Evolutionary conservation across 1,140 invertebrate species (phyloP).

Genomic region (Listronotus bonariensis): DNA sequence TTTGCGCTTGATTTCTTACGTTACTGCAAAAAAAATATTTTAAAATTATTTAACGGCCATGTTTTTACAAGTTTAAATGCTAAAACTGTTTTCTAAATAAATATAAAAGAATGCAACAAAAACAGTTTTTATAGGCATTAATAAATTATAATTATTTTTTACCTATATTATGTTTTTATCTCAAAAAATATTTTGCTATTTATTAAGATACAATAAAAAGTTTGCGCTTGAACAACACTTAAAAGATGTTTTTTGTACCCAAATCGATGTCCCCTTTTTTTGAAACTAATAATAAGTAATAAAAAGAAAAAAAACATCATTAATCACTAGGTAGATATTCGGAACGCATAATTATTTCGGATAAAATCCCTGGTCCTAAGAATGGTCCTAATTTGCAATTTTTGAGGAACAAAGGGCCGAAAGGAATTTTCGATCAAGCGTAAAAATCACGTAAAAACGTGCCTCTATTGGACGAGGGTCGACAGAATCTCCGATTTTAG

Average conservation of each 20-base stretch:
- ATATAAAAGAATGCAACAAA: no score
- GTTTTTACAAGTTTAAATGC: no score
- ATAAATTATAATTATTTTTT: no score
- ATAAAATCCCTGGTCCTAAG: constrained; percentile 30
- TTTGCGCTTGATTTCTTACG: no score
- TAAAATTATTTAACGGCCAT: no score
- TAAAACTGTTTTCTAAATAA: no score
- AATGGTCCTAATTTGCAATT: constrained; percentile 38
- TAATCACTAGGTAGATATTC: constrained; percentile 30
- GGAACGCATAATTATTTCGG: constrained; percentile 36
- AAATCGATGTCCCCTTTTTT: constrained; percentile 9
- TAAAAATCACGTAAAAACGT: constrained; percentile 39
- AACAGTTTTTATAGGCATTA: no score
- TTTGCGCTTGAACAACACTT: constrained; percentile 11
- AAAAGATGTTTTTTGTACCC: constrained; percentile 17
- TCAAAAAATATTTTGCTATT: not conserved
- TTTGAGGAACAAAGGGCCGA: constrained; percentile 31
- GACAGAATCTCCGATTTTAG: constrained; percentile 33
- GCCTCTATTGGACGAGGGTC: constrained; percentile 36
- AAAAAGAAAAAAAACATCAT: constrained; percentile 27
- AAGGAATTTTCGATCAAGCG: constrained; percentile 36
- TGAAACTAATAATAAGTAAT: constrained; percentile 26
- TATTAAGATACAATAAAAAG: constrained; percentile 14
- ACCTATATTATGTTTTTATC: no score
- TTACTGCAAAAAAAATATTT: no score